Base-by-base conservation (phyloP, 2,113 vertebrate species). In the Platysternon megacephalum region DNA sequence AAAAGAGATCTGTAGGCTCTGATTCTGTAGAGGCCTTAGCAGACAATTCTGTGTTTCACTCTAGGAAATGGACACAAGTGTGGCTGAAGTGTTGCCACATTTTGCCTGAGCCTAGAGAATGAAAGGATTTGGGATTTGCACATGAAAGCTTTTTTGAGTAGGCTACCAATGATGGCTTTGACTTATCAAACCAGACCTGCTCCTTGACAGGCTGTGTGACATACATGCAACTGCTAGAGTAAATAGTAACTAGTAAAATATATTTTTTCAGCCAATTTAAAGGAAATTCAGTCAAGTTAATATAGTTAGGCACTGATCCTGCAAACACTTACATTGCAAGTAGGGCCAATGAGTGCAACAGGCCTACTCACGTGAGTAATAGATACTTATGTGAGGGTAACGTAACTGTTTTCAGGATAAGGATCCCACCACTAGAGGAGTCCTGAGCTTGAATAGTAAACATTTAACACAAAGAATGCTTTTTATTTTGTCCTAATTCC, bases 181-280 rank as follows among this genome's bases (percentile, higher is more conserved):
- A 80, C 39, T 96, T 94, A 82, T 92, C 72, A 94, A 55, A 61
- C 68, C 2, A 52, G 49, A 85, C 26, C 13, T 87, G 13, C 13
- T 90, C 44, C 46, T 87, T 58, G 48, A 44, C 9, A 86, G 21
- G 68, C 1, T 48, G 24, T 44, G 29, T 56, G 46, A 48, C 28
- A 51, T 5, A 32, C 4, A 88, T 39, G 8, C 1, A 85, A 87
- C 13, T 42, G 26, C 1, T 85, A 56, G 85, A 92, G 79, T 16
- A 86, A 95, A 92, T 26, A 72, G 2, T 7, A 90, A 28, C 11
- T 0, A 0, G 1, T 4, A 82, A 61, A 24, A 78, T 72, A 24
- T 10, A 29, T 84, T 91, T 87, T 84, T 85, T 83, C 26, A 53
- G 49, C 9, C 0, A 48, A 86, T 90, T 86, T 46, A 48, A 93